Base-by-base conservation (phyloP, 2,113 vertebrate genomes). In the Platanista minor region DNA sequence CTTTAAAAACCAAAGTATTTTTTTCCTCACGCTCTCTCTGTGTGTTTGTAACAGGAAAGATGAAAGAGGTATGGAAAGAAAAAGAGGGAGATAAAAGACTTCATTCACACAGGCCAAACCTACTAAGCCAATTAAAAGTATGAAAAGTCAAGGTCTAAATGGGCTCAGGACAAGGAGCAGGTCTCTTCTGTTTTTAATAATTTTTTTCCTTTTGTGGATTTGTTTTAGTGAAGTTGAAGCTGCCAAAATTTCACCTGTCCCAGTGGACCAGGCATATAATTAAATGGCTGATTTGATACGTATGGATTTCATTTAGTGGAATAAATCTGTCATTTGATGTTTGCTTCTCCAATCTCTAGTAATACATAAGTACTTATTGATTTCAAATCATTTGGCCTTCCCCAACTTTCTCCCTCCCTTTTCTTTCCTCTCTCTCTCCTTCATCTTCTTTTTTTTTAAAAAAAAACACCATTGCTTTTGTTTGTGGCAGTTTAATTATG, bases 401-500 rank as follows among this genome's bases (percentile, higher is more conserved):
- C 71, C 71, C 82, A 86, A 21, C 41, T 93, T 71, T 94, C 75
- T 81, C 71, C 41, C 59, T 25, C 43, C 75, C 89, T 74, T 91
- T 87, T 80, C 82, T 88, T 72, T 88, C 66, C 89, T 81, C 52
- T 39, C n/a, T 57, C 6, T 81, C n/a, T 62, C 87, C 86, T 52
- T 80, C 90, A 96, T 97, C 96, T 78, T 18, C 69, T 95, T 57
- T 27, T 86, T 66, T 67, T 13, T 25, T 93, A 31, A 57, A 67
- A 31, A 57, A 67, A 61, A 77, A 69, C 57, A 97, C 98, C 97
- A 96, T 97, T 98, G 98, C 98, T 99, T 99, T 99, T 98, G 98
- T 98, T 98, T 98, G 98, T 96, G 95, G 99, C 98, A 99, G 98
- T 99, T 99, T 99, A 99, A 99, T 99, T 99, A 99, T 98, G 98